Conservation (phyloP, 2,888 invertebrate genomes). For the Thecophora atra region DNA sequence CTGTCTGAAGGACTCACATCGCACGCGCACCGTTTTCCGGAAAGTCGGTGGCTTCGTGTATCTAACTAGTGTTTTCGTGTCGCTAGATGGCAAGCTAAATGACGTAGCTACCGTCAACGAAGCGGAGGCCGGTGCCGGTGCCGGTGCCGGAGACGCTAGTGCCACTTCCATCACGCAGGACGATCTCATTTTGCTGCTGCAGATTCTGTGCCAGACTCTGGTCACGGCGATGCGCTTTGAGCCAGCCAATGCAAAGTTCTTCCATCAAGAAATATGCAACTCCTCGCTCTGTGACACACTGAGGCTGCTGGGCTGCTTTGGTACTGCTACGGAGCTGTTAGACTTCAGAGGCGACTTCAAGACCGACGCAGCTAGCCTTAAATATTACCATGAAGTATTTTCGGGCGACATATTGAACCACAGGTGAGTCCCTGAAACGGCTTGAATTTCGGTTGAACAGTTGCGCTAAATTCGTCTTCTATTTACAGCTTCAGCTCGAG, state of each 20-base stretch:
- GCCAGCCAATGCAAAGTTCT: conserved; percentile 98
- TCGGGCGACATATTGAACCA: conserved; percentile 77
- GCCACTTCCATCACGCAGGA: conserved; percentile 58
- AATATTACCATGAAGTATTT: conserved; percentile 77
- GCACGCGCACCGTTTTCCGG: conserved; percentile 94
- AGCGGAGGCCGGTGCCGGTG: conserved; percentile 65
- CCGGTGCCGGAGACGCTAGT: too few relatives aligned
- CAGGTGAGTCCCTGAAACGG: conserved; percentile 45
- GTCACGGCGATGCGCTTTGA: conserved; percentile 99
- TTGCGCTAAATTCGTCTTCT: neutral
- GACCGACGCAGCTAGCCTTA: conserved; percentile 61
- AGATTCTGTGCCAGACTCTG: conserved; percentile 92
- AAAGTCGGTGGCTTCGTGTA: conserved; percentile 99
- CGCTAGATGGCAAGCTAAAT: conserved; percentile 84
- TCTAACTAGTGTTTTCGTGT: conserved; percentile 93
- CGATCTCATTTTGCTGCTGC: conserved; percentile 81
- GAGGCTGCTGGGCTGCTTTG: conserved; percentile 90
- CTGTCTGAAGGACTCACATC: conserved; percentile 94
- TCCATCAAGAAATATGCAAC: conserved; percentile 95
- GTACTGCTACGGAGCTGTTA: conserved; percentile 67
- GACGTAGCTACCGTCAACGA: conserved; percentile 58
- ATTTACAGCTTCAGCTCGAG: conserved; percentile 72
- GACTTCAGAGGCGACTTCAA: conserved; percentile 64
- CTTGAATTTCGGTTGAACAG: neutral
- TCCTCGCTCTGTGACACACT: conserved; percentile 94